phyloP scores from a whole-genome alignment of 2,797 vertebrate genomes.

The Pagetopsis macropterus region DNA sequence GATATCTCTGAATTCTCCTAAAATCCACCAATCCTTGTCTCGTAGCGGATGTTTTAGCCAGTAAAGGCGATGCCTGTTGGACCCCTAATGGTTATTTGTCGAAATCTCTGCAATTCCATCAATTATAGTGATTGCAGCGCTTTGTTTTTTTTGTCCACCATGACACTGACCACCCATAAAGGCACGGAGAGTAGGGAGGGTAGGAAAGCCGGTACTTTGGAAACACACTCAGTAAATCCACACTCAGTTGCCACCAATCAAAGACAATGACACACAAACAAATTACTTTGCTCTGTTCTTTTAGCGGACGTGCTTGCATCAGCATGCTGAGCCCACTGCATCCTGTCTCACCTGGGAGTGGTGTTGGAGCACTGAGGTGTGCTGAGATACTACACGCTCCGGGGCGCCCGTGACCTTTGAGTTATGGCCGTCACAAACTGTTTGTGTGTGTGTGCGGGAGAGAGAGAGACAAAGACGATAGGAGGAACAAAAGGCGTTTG shows the following conservation, averaged over 20 bases:
- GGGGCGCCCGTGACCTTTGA: conserved; percentile 78
- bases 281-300: conserved; percentile 70
- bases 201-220: conserved; percentile 16
- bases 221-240: conserved; percentile 28
- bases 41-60: conserved; percentile 9
- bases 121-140: conserved; percentile 39
- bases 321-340: conserved; percentile 80
- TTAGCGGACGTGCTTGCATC: conserved; percentile 72
- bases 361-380: conserved; percentile 79
- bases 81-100: conserved; percentile 25
- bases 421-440: conserved; percentile 67
- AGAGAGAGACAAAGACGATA: conserved; percentile 36
- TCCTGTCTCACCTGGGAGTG: conserved; percentile 77
- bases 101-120: conserved; percentile 23
- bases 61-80: conserved; percentile 29
- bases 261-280: conserved; percentile 74
- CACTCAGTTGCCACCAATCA: conserved; percentile 49
- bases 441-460: conserved; percentile 6
- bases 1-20: conserved; percentile 21
- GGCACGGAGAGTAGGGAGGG: conserved; percentile 17
- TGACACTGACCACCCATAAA: conserved; percentile 18
- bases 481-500: conserved; percentile 46
- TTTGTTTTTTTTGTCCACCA: conserved; percentile 33
- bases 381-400: conserved; percentile 77
- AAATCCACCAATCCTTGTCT: conserved; percentile 12